phyloP scores from a whole-genome alignment of 2,113 vertebrate species.

The Tauraco erythrolophus region DNA sequence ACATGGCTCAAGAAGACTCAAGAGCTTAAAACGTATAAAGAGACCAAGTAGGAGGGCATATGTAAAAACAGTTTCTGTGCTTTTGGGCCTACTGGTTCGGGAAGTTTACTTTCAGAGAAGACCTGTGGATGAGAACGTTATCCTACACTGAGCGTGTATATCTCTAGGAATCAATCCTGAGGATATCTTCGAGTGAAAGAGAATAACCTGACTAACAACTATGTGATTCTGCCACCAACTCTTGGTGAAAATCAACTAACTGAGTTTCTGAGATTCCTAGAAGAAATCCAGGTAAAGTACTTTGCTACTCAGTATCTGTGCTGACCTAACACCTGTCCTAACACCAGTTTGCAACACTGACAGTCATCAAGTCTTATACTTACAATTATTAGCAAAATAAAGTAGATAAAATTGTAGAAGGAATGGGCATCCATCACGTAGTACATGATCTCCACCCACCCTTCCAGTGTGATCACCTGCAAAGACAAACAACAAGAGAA shows the following conservation, averaged over 20 bases:
- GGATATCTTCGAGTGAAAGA: background rate
- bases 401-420: conserved; percentile 99
- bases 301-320: background rate
- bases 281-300: background rate
- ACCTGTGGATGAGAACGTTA: background rate
- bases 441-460: conserved; percentile 99
- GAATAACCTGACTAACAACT: background rate
- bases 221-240: background rate
- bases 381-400: conserved; percentile 97
- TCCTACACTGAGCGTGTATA: background rate
- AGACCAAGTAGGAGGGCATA: background rate
- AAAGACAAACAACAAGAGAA: conserved; percentile 20
- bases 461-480: conserved; percentile 96
- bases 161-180: background rate
- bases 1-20: background rate
- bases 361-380: conserved; percentile 71
- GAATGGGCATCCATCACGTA: conserved; percentile 99
- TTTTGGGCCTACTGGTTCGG: background rate
- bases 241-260: background rate
- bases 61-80: background rate
- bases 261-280: background rate
- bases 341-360: background rate
- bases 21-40: background rate
- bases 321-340: background rate
- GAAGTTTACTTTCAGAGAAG: background rate